A percentile compares a stretch with the other conserved stretches of the same genome.
Conservation (phyloP, 2,797 vertebrate species). For the Geotrypetes seraphini region DNA sequence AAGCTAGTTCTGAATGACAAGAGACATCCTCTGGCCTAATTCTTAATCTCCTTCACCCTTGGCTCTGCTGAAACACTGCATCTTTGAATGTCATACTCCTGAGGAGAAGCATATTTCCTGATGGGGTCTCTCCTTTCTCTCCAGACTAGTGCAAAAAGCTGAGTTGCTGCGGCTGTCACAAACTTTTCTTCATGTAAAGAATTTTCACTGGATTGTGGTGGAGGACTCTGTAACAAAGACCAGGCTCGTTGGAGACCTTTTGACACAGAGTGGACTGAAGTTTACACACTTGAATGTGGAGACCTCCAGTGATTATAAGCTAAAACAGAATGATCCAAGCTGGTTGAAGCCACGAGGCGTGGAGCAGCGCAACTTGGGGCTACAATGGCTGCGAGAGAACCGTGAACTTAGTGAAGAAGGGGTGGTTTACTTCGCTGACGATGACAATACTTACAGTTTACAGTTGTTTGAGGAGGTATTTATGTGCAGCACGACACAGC, state of each 20-base stretch:
- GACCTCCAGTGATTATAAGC: conserved; percentile 59
- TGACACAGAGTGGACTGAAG: conserved; percentile 48
- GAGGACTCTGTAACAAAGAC: conserved; percentile 58
- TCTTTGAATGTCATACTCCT: too few relatives aligned
- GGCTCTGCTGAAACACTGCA: too few relatives aligned
- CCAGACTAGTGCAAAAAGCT: conserved; percentile 46
- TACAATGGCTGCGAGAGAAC: conserved; percentile 66
- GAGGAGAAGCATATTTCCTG: too few relatives aligned
- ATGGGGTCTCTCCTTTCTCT: background rate
- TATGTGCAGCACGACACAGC: too few relatives aligned
- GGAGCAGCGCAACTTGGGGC: conserved; percentile 66
- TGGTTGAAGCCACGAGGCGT: conserved; percentile 73
- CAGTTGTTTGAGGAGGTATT: conserved; percentile 94
- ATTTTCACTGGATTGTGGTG: conserved; percentile 67
- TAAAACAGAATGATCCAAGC: conserved; percentile 67
- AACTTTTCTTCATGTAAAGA: conserved; percentile 63
- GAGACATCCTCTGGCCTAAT: too few relatives aligned
- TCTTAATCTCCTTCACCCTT: too few relatives aligned
- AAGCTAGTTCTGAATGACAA: too few relatives aligned
- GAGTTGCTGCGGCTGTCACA: conserved; percentile 65
- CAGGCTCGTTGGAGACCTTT: conserved; percentile 45
- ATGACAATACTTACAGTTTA: conserved; percentile 94
- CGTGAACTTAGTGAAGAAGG: conserved; percentile 44
- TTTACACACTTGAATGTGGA: conserved; percentile 61
- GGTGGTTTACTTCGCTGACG: conserved; percentile 92